phyloP scores from a whole-genome alignment of 2,113 vertebrate genomes.

The Burhinus bistriatus region DNA sequence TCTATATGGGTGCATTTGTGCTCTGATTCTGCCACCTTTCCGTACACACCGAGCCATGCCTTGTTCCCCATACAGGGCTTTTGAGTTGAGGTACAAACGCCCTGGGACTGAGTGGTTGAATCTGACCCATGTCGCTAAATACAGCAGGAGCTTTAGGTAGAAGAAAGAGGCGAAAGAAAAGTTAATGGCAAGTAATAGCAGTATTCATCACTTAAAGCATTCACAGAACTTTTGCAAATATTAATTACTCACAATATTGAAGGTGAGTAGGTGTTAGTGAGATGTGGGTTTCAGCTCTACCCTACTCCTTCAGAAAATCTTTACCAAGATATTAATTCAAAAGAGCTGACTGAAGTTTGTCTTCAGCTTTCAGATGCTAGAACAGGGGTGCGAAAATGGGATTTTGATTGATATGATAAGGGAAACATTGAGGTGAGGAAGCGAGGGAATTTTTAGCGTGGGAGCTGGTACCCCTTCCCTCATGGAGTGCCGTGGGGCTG shows the following conservation, averaged over 20 bases:
- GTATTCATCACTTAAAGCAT: background rate
- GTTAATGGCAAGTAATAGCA: background rate
- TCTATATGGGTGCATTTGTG: background rate
- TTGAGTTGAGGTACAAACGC: no score
- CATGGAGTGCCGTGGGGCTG: background rate
- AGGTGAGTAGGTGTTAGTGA: background rate
- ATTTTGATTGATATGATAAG: background rate
- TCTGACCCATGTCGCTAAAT: background rate
- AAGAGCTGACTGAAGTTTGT: background rate
- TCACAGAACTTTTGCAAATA: background rate
- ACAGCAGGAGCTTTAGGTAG: background rate
- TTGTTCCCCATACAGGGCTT: rapidly evolving
- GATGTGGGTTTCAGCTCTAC: background rate
- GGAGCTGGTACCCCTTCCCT: background rate
- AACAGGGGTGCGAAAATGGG: background rate
- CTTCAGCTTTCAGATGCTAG: background rate
- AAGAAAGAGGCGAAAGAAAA: background rate
- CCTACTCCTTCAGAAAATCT: background rate
- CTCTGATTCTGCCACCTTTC: background rate
- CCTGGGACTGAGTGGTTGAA: background rate
- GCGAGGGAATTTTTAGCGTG: rapidly evolving
- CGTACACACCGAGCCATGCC: rapidly evolving
- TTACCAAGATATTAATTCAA: background rate
- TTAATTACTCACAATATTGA: background rate
- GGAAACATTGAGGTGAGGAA: background rate